Base-by-base conservation (phyloP, 1,140 invertebrate genomes). In the Popillia japonica region DNA sequence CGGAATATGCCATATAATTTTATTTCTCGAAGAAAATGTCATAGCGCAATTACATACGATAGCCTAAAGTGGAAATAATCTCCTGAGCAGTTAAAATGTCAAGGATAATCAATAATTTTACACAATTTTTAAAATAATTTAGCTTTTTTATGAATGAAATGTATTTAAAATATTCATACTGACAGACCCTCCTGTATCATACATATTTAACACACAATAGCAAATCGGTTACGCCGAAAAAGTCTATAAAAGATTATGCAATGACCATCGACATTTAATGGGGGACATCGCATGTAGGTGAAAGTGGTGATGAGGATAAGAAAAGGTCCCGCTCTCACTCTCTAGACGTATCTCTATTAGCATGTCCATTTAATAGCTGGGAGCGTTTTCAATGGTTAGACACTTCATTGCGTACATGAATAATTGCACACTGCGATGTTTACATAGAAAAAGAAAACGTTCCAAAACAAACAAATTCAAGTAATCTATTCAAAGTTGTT, bases 1-100 rank as follows among this genome's bases (percentile, higher is more conserved):
- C 4, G 27, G 27, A 34, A 34, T 34, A 34, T 55, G 11, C 48
- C 48, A 55, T 55, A n/a, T 55, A 55, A n/a, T 4, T 55, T 55
- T 55, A 55, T 55, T 55, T 55, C 48, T 34, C 48, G 17, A 55
- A n/a, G 10, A 55, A 55, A 55, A 55, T 55, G 48, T 55, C 48
- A 55, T 14, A 55, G 3, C 11, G n/a, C 17, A 55, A 55, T 55
- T 55, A 14, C 48, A n/a, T 55, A 6, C 48, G 14, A n/a, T 55
- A 6, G 9, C 27, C 27, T 34, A 34, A 34, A 34, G 17, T 55
- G 17, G 4, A 55, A 55, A n/a, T 14, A 55, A 14, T n/a, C 11
- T n/a, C 48, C 4, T n/a, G 9, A 55, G n/a, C 14, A 7, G 14
- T 55, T 55, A n/a, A 55, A 55, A 55, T 11, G 48, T 55, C 48